Evolutionary conservation across 2,888 invertebrate genomes (phyloP).

Genomic region (Timema cristinae): DNA sequence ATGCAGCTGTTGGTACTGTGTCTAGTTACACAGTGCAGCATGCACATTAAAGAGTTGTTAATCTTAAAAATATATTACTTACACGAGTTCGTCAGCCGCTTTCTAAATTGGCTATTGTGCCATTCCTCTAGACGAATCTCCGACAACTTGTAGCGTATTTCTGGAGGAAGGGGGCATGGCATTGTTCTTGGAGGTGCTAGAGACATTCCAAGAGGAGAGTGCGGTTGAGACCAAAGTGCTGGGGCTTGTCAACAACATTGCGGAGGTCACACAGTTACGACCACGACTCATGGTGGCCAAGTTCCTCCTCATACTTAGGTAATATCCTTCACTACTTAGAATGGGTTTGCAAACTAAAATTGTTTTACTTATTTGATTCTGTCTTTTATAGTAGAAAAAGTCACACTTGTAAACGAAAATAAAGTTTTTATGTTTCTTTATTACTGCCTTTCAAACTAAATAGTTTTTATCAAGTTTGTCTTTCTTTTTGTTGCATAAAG

Average conservation of each 20-base stretch:
- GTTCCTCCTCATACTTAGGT: constrained; percentile 53
- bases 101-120: neutral
- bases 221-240: constrained; percentile 73
- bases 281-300: constrained; percentile 51
- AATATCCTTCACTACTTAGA: constrained; percentile 7
- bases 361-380: no score
- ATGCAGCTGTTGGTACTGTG: neutral
- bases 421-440: no score
- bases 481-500: no score
- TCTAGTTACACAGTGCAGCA: neutral
- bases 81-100: no score
- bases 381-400: no score
- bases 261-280: constrained; percentile 60
- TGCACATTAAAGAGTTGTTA: neutral
- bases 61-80: neutral
- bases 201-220: constrained; percentile 57
- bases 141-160: constrained; percentile 65
- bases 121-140: constrained; percentile 59
- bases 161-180: constrained; percentile 62
- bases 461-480: no score
- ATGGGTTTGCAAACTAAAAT: no score
- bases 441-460: no score
- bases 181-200: constrained; percentile 61
- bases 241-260: constrained; percentile 70
- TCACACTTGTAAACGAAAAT: no score